Percentiles rank a stretch among this genome's conserved stretches.
Evolutionary conservation across 2,888 invertebrate genomes (phyloP).

Genomic region (Spisula solida): DNA sequence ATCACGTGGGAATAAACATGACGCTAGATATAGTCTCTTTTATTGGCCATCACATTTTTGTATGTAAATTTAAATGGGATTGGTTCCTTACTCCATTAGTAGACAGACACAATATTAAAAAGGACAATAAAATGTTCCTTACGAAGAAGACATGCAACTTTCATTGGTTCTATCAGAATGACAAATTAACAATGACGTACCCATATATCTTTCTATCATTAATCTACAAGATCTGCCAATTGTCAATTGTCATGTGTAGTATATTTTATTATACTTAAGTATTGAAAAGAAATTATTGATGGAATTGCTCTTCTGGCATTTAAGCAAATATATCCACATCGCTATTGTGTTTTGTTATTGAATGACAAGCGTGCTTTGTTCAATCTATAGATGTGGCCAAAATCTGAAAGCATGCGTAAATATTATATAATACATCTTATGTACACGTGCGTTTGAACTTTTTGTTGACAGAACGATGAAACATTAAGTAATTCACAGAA

Average conservation of each 20-base stretch:
- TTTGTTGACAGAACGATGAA: too few species aligned
- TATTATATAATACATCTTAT: neutral
- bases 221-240: neutral
- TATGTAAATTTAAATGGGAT: neutral
- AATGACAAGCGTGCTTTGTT: neutral
- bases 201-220: neutral
- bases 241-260: neutral
- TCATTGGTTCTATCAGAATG: neutral
- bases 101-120: conserved; percentile 16
- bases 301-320: neutral
- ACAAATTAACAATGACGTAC: neutral
- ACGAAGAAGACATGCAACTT: neutral
- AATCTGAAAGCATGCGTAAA: neutral
- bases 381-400: neutral
- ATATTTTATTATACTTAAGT: neutral
- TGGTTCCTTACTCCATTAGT: conserved; percentile 6
- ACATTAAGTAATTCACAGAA: too few species aligned
- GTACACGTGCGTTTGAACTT: too few species aligned
- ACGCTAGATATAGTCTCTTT: neutral
- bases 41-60: neutral
- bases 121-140: neutral
- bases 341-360: neutral
- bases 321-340: neutral
- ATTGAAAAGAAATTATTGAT: neutral
- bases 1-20: neutral